These are phyloP conservation scores for Melinaea menophilus DNA, from an alignment of 2,888 invertebrate genomes.

Conservation along the genomic window DNA sequence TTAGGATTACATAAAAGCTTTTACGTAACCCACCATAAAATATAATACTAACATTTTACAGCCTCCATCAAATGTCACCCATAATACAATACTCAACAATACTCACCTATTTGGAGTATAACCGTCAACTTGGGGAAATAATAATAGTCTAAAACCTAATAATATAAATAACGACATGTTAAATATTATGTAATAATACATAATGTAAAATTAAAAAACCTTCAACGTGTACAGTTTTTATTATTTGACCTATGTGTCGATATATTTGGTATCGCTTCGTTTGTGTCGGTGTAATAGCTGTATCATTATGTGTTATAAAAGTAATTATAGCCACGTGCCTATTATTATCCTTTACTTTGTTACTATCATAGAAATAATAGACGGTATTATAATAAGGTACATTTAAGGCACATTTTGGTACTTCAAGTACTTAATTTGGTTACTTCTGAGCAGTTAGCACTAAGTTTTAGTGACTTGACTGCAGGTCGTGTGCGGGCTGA, in stretches of 20 bases:
- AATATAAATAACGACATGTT: background rate
- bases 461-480: too few relatives aligned
- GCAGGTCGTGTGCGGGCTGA: too few relatives aligned
- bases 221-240: too few relatives aligned
- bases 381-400: background rate
- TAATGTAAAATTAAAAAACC: too few relatives aligned
- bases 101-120: background rate
- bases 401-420: too few relatives aligned
- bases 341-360: conserved; percentile 5
- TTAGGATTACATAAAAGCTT: conserved; percentile 2
- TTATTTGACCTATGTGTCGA: background rate
- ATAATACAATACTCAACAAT: background rate
- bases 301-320: conserved; percentile 55
- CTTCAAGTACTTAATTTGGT: too few relatives aligned
- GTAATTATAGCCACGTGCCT: conserved; percentile 55
- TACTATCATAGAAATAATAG: background rate
- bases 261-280: conserved; percentile 20
- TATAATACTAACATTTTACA: conserved; percentile 1
- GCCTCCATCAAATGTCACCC: background rate
- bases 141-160: background rate
- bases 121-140: background rate
- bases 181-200: too few relatives aligned
- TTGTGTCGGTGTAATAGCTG: conserved; percentile 33
- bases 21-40: conserved; percentile 1
- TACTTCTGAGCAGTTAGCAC: too few relatives aligned